Evolutionary conservation across 2,113 vertebrate species (phyloP), one percentile per base, ranked within the genome.

Genomic region (Cyanoramphus novaezelandiae): DNA sequence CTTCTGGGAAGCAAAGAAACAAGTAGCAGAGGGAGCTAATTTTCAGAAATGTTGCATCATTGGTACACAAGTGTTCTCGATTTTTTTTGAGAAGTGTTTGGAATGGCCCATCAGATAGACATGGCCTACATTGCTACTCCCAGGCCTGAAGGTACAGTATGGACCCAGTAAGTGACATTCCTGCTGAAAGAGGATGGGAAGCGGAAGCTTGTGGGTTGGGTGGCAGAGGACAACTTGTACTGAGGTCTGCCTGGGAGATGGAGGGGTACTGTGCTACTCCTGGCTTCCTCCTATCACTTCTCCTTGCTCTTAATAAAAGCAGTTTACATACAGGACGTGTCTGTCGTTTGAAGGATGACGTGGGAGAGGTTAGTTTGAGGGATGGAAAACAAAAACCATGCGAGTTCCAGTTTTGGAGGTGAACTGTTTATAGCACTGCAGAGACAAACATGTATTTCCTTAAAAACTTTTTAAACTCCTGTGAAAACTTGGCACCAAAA

Each of bases 101-200:
- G n/a, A 35, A 11, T 33, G 20, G 18, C 16, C 71, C 79, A 0
- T 35, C 17, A 11, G 41, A 18, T 1, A 79, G 49, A 11, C 35
- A 46, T 15, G 60, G 62, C 21, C 74, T 59, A 35, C 57, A 37
- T 8, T 80, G 59, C 13, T 33, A 41, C 28, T 9, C 25, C 16
- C 21, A 64, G 64, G 21, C 28, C 53, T 31, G 47, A 37, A 59
- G 57, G 31, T 8, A 9, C 44, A 2, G 1, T 19, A 16, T 3
- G 39, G n/a, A n/a, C 23, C 6, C 21, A 24, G 5, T 0, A 3
- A 3, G 29, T 1, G 2, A 6, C 3, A 23, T 11, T 81, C 47
- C 43, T 31, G 33, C 47, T 37, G 62, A 41, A 18, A 35, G 24
- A 49, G 47, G 46, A 31, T 43, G 11, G 17, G 31, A 33, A 67